Evolutionary conservation across 2,797 vertebrate species (phyloP).

Genomic region (Alca torda): DNA sequence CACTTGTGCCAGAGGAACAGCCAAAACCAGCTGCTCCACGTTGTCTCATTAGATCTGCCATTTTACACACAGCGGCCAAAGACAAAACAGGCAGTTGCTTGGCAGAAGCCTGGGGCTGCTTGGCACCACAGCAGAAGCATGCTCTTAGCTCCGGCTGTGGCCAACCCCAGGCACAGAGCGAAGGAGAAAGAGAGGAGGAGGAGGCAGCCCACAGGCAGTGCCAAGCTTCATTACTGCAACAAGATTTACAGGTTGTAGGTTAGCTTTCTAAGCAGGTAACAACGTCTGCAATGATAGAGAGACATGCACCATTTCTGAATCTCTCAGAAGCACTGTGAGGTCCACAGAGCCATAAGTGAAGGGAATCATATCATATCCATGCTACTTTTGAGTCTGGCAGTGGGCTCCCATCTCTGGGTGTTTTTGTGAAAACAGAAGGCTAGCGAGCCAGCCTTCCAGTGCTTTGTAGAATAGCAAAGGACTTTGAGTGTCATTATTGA

Average conservation of each 20-base stretch:
- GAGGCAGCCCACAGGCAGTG: not conserved
- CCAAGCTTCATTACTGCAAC: slow-evolving; percentile 40
- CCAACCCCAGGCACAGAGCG: slow-evolving; percentile 39
- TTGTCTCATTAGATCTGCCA: slow-evolving; percentile 73
- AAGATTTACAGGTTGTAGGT: slow-evolving; percentile 52
- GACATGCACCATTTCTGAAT: not conserved
- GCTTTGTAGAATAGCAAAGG: not conserved
- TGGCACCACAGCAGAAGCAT: slow-evolving; percentile 57
- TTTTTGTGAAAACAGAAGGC: not conserved
- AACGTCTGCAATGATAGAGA: not conserved
- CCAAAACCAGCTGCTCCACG: slow-evolving; percentile 68
- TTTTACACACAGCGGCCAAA: slow-evolving; percentile 62
- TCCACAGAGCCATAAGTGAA: not conserved
- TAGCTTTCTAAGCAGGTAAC: slow-evolving; percentile 26
- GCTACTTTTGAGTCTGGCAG: not conserved
- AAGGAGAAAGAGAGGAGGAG: slow-evolving; percentile 24
- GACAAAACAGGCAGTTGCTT: slow-evolving; percentile 67
- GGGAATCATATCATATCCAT: not conserved
- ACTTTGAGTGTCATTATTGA: not conserved
- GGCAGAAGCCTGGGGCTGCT: slow-evolving; percentile 64
- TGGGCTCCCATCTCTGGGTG: not conserved
- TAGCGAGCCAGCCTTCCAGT: not conserved
- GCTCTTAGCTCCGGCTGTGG: slow-evolving; percentile 11
- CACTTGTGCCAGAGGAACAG: slow-evolving; percentile 63
- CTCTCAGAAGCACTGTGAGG: not conserved